A percentile compares a stretch with the other conserved stretches of the same genome.
These are phyloP conservation scores for Oryzias melastigma DNA, from an alignment of 2,113 vertebrate genomes.

Conservation along the genomic window DNA sequence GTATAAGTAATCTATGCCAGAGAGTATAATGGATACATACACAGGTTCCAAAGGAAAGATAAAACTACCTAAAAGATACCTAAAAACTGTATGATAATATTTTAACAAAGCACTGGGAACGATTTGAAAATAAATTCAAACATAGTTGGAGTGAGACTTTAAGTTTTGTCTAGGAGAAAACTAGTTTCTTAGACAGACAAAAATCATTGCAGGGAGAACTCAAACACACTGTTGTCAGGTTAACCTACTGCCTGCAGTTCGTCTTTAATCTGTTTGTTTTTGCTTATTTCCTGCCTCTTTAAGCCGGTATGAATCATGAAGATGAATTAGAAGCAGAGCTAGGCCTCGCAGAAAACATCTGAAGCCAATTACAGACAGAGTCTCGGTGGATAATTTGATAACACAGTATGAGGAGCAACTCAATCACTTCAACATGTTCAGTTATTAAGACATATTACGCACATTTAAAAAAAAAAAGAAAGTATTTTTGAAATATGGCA, in stretches of 20 bases:
- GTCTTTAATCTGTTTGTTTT: constrained; percentile 36
- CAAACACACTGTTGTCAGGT: constrained; percentile 14
- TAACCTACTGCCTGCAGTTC: constrained; percentile 24
- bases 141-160: too few species aligned
- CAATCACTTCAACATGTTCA: constrained; percentile 21
- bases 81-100: too few species aligned
- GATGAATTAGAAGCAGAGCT: constrained; percentile 8
- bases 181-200: too few species aligned
- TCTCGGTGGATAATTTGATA: constrained; percentile 36
- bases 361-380: constrained; percentile 20
- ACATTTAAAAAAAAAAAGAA: not conserved
- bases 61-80: too few species aligned
- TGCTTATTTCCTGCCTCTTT: constrained; percentile 17
- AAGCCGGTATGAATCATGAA: constrained; percentile 29
- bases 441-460: constrained; percentile 32
- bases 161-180: too few species aligned
- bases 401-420: constrained; percentile 10
- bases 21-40: too few species aligned
- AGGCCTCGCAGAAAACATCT: constrained; percentile 29
- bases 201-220: constrained; percentile 29
- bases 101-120: too few species aligned
- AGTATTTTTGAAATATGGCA: constrained; percentile 1
- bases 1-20: too few species aligned
- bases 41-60: too few species aligned
- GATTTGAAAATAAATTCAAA: too few species aligned